Percentiles rank a stretch among this genome's conserved stretches.
Evolutionary conservation across 1,140 invertebrate species (phyloP).

Genomic region (Melanaphis sacchari): DNA sequence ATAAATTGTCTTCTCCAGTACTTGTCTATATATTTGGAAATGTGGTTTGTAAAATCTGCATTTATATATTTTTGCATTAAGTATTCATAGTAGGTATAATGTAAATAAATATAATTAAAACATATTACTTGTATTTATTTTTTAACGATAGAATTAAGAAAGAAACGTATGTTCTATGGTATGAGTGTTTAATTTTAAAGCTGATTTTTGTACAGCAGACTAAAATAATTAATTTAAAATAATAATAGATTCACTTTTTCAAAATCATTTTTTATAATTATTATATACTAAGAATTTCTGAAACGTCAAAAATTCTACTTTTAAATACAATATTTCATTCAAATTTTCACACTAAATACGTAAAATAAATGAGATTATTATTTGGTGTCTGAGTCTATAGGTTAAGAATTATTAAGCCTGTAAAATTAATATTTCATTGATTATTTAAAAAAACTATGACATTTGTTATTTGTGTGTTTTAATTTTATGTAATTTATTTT

Average conservation of each 20-base stretch:
- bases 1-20: background rate
- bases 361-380: background rate
- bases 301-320: background rate
- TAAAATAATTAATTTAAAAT: background rate
- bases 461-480: background rate
- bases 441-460: background rate
- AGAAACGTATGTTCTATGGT: background rate
- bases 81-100: background rate
- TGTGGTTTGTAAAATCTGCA: background rate
- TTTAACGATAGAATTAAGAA: background rate
- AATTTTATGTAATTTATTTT: background rate
- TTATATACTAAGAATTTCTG: background rate
- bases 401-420: background rate
- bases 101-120: background rate
- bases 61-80: background rate
- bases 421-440: background rate
- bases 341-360: background rate
- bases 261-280: background rate
- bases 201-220: background rate
- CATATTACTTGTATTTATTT: background rate
- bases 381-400: background rate
- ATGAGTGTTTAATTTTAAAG: background rate
- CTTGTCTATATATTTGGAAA: background rate
- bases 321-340: background rate
- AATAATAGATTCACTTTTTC: background rate